A percentile compares a stretch with the other conserved stretches of the same genome.
Conservation (phyloP, 2,888 invertebrate genomes). For the Merodon equestris region DNA sequence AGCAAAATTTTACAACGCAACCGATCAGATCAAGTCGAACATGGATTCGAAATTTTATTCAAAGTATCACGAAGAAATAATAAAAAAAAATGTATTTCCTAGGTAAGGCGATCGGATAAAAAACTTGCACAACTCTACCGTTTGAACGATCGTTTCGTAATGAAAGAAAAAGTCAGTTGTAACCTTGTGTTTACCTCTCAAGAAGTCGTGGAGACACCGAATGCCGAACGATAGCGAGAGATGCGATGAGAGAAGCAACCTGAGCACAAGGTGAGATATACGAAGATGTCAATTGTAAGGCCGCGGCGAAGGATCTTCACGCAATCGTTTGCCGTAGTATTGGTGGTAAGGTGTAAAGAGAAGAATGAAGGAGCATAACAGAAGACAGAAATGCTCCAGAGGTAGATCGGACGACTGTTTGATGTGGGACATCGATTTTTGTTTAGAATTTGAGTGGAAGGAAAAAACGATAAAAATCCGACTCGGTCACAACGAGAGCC, state of each 20-base stretch:
- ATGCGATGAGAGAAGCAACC: conserved; percentile 32
- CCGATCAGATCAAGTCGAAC: too few relatives aligned
- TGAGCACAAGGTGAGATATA: conserved; percentile 13
- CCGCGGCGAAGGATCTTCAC: conserved; percentile 23
- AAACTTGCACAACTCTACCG: conserved; percentile 73
- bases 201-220: conserved; percentile 40
- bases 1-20: neutral
- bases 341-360: conserved; percentile 25
- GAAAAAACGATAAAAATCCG: conserved; percentile 44
- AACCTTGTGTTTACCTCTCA: conserved; percentile 71
- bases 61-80: too few relatives aligned
- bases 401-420: conserved; percentile 37
- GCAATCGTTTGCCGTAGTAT: conserved; percentile 12
- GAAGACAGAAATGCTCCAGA: conserved; percentile 7
- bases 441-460: conserved; percentile 63
- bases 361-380: neutral
- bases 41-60: too few relatives aligned
- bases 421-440: conserved; percentile 16
- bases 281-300: neutral
- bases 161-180: conserved; percentile 74
- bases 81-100: conserved; percentile 7
- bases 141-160: conserved; percentile 77
- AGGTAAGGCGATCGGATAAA: conserved; percentile 41
- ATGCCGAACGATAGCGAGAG: conserved; percentile 17
- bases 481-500: conserved; percentile 21